Conservation (phyloP, 2,113 vertebrate genomes). For the Nothobranchius kuhntae region DNA sequence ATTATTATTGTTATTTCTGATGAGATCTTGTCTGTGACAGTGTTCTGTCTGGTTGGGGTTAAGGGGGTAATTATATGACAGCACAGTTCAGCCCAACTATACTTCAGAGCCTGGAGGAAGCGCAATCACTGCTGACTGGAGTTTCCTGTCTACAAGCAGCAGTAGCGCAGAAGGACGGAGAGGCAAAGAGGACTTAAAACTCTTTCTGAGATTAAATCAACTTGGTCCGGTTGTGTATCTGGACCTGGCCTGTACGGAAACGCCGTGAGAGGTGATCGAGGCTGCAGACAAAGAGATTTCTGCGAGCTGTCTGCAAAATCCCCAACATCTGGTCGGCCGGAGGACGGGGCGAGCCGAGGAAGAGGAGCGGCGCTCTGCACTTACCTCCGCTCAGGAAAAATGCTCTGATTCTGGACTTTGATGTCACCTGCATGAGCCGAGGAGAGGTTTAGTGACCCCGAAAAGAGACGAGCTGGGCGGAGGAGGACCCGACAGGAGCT, state of each 20-base stretch:
- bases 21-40: constrained; percentile 52
- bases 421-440: constrained; percentile 24
- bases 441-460: constrained; percentile 11
- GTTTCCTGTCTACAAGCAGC: constrained; percentile 79
- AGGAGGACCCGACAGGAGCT: constrained; percentile 20
- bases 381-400: constrained; percentile 44
- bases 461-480: constrained; percentile 7
- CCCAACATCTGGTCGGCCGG: constrained; percentile 65
- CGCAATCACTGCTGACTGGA: constrained; percentile 76
- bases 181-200: constrained; percentile 15
- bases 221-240: constrained; percentile 4
- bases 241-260: constrained; percentile 3
- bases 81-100: constrained; percentile 71
- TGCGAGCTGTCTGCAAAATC: constrained; percentile 35
- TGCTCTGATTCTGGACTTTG: constrained; percentile 51
- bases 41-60: constrained; percentile 67
- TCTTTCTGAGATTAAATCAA: constrained; percentile 2
- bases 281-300: constrained; percentile 44
- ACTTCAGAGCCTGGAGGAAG: constrained; percentile 78
- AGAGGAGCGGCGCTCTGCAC: constrained; percentile 17
- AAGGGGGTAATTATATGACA: constrained; percentile 76
- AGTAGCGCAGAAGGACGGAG: constrained; percentile 38
- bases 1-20: constrained; percentile 11
- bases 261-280: constrained; percentile 5
- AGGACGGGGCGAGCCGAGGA: constrained; percentile 52